Conservation (phyloP, 2,797 vertebrate species). For the Takifugu ocellatus region DNA sequence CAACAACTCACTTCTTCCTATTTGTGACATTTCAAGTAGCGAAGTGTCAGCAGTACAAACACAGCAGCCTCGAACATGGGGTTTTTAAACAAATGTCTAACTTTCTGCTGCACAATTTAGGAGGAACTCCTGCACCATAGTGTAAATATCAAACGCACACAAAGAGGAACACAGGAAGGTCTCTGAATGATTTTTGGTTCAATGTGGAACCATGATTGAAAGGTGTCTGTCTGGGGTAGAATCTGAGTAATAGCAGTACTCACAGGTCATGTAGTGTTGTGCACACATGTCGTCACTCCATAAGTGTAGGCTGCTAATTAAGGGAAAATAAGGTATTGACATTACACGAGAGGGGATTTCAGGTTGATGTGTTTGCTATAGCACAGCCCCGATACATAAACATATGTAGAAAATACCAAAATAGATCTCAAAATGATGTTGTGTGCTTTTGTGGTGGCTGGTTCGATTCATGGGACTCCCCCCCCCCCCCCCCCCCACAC, state of each 20-base stretch:
- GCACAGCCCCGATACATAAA: background rate
- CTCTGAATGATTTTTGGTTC: conserved; percentile 29
- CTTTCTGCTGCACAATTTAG: conserved; percentile 1
- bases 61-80: conserved; percentile 13
- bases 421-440: background rate
- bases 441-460: conserved; percentile 5
- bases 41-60: conserved; percentile 30
- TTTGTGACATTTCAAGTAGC: conserved; percentile 24
- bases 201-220: conserved; percentile 1
- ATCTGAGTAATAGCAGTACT: background rate
- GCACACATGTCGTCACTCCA: background rate
- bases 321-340: conserved; percentile 24
- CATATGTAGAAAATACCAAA: conserved; percentile 14
- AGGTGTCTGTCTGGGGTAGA: conserved; percentile 8
- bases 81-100: background rate
- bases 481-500: background rate
- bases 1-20: conserved; percentile 1
- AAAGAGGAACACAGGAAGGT: conserved; percentile 22
- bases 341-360: conserved; percentile 19
- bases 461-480: conserved; percentile 24
- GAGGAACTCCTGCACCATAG: background rate
- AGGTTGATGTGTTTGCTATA: conserved; percentile 2
- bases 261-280: background rate
- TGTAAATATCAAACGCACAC: background rate
- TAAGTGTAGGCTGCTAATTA: conserved; percentile 18